Base-by-base conservation (phyloP, 1,140 invertebrate species). In the Lepidostoma basale region DNA sequence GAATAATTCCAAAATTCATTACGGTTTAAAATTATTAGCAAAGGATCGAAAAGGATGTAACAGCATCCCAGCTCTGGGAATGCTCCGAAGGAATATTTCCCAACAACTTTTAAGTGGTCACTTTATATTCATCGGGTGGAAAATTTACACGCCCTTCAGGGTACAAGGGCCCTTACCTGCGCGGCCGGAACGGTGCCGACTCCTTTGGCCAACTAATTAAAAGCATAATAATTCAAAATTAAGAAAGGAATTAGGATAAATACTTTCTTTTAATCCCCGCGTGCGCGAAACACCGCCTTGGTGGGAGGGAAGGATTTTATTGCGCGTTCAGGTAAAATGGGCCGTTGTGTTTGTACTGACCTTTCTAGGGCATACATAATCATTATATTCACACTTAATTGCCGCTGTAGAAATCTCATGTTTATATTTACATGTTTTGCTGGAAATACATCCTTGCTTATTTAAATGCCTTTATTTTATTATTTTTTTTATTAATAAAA, bases 101-200 rank as follows among this genome's bases (percentile, higher is more conserved):
- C 58, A 70, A 70, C 69, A 70, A 70, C 69, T 70, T 70, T 70
- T 67, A 70, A 70, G 69, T 67, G 69, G 69, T 60, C 69, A 70
- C 63, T 70, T 70, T 70, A 58, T 66, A 69, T 69, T 69, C 68
- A 56, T 59, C 52, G 62, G 18, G 56, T 60, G 62, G 62, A 69
- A 69, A 69, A 69, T 69, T 69, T 65, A 59, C 68, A 59, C 68
- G 39, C 18, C 54, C 62, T 59, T 52, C 30, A 44, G 39, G 66
- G 52, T 18, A 66, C 59, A 64, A 39, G 42, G 25, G 25, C 26
- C 44, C 45, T 39, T 64, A 64, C 62, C 62, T 64, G 62, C 30
- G 44, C 30, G 20, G 62, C 42, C 42, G 36, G 26, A 60, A 60
- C 39, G 36, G 22, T 23, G 56, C 36, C 39, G 20, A 60, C 56